These are phyloP conservation scores for Sylvia atricapilla DNA, from an alignment of 2,113 vertebrate species.

Conservation along the genomic window DNA sequence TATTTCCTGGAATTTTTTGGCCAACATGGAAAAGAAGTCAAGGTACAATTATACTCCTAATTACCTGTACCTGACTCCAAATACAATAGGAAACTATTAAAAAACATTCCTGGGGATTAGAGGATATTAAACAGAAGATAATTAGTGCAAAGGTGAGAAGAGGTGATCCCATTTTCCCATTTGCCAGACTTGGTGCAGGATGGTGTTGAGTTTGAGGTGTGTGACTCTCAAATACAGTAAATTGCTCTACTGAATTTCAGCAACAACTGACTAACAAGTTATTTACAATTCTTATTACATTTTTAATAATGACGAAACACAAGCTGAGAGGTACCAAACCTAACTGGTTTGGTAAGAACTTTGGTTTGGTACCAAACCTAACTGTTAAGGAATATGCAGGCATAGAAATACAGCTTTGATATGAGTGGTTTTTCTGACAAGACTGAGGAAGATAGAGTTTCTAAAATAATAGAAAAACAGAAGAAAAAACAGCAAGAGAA, in stretches of 20 bases:
- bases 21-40: background rate
- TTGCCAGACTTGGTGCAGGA: background rate
- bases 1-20: background rate
- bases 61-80: background rate
- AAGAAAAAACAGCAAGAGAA: background rate
- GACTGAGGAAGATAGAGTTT: background rate
- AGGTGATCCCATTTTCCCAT: background rate
- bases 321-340: background rate
- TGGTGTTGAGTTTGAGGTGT: background rate
- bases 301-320: background rate
- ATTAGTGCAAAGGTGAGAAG: background rate
- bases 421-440: background rate
- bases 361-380: background rate
- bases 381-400: background rate
- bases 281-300: background rate
- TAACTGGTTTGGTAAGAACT: too few species aligned
- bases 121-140: constrained; percentile 7
- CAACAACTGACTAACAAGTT: background rate
- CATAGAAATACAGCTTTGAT: background rate
- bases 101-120: background rate
- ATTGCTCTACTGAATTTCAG: background rate
- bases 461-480: constrained; percentile 4
- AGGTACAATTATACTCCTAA: background rate
- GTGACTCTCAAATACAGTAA: background rate
- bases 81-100: background rate